These are phyloP conservation scores for Mellilla xanthometata DNA, from an alignment of 2,888 invertebrate genomes.

Conservation along the genomic window DNA sequence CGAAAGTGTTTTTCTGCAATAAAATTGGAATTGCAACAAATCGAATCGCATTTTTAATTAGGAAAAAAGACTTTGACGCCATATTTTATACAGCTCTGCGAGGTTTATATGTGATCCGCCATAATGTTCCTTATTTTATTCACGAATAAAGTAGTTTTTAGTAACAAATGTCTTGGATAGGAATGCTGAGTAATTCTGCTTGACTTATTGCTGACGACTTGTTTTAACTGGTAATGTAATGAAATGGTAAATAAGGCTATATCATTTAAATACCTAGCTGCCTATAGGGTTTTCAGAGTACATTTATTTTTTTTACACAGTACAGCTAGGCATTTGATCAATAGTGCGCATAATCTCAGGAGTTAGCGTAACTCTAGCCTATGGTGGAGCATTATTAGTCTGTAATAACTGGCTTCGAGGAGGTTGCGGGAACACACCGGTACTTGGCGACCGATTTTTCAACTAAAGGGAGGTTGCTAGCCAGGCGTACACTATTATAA, in stretches of 20 bases:
- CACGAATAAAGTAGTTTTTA: background rate
- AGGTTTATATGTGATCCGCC: background rate
- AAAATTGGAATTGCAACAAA: constrained; percentile 48
- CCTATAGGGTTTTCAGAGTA: too few relatives aligned
- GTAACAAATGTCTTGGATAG: background rate
- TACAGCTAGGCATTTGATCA: too few relatives aligned
- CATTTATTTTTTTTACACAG: too few relatives aligned
- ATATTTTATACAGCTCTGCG: constrained; percentile 1
- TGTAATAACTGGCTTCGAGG: too few relatives aligned
- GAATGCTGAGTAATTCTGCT: background rate
- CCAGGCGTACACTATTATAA: too few relatives aligned
- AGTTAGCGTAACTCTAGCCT: too few relatives aligned
- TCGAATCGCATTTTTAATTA: constrained; percentile 48
- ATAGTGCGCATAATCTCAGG: too few relatives aligned
- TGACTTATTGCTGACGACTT: constrained; percentile 6
- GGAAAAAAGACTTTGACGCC: constrained; percentile 10
- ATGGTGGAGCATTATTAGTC: too few relatives aligned
- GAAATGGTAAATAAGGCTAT: constrained; percentile 4
- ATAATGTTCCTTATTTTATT: background rate
- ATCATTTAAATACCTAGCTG: background rate
- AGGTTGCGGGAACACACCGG: too few relatives aligned
- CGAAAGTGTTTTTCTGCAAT: constrained; percentile 27
- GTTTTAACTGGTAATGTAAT: constrained; percentile 4
- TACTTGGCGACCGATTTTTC: too few relatives aligned
- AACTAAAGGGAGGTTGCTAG: too few relatives aligned